phyloP scores from a whole-genome alignment of 2,113 vertebrate species.

The Lophius piscatorius region DNA sequence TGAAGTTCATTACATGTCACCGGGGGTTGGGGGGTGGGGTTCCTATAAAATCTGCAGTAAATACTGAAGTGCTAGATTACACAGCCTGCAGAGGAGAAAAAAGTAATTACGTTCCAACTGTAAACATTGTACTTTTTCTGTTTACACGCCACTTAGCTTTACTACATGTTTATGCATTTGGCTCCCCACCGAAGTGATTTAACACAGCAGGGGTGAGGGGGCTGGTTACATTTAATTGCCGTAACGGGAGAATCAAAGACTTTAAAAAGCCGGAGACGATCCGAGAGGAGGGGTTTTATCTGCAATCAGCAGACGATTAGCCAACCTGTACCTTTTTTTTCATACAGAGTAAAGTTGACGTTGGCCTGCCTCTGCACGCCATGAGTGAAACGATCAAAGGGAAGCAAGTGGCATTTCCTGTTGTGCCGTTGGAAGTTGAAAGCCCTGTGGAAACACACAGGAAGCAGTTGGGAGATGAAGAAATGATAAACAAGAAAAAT shows the following conservation, averaged over 20 bases:
- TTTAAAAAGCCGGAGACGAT: not conserved
- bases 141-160: conserved; percentile 53
- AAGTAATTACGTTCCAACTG: conserved; percentile 31
- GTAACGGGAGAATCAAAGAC: conserved; percentile 46
- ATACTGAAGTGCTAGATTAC: conserved; percentile 62
- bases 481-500: conserved; percentile 49
- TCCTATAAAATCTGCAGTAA: conserved; percentile 53
- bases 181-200: conserved; percentile 25
- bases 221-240: conserved; percentile 43
- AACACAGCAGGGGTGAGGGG: conserved; percentile 23
- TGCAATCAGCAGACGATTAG: conserved; percentile 2
- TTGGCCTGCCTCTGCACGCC: conserved; percentile 87
- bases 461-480: conserved; percentile 52
- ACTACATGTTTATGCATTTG: conserved; percentile 39
- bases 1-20: conserved; percentile 72
- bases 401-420: conserved; percentile 90
- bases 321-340: conserved; percentile 91
- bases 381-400: conserved; percentile 90
- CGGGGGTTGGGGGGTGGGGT: conserved; percentile 31
- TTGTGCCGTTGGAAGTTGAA: conserved; percentile 80
- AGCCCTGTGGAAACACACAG: conserved; percentile 68
- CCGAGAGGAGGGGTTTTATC: conserved; percentile 2
- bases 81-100: conserved; percentile 27
- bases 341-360: conserved; percentile 89
- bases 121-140: conserved; percentile 69